Base-by-base conservation (phyloP, 2,797 vertebrate genomes). In the Diglossa cyanea region DNA sequence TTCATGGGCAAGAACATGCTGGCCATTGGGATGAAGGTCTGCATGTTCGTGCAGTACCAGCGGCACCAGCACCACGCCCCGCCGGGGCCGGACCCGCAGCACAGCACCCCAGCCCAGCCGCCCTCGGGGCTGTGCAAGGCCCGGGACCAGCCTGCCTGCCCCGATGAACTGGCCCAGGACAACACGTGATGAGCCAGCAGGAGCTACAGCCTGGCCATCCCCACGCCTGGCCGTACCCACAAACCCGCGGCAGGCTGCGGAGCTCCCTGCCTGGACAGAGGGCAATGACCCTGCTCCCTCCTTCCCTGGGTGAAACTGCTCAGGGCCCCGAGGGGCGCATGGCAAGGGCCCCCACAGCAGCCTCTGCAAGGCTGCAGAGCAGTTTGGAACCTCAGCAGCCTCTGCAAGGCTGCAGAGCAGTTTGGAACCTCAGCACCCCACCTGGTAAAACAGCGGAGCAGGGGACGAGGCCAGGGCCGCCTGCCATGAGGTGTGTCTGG, bases 1-100 rank as follows among this genome's bases (percentile, higher is more conserved):
- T 98, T 98, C 66, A 98, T 98, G 96, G 98, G 98, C 24, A 99
- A 99, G 97, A 99, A 99, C 86, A 93, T 98, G 87, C 95, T 98
- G 91, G 98, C 98, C 85, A 98, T 99, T 8, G 97, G 97, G 48
- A 97, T 98, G 76, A 98, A 98, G 97, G 97, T 97, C 70, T 98
- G 98, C 92, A 98, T 97, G 72, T 99, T 99, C 2, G 98, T 98
- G 86, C 98, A 98, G 96, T 98, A 98, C 97, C 97, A 96, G 94
- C 98, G 97, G 93, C 98, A 99, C 94, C 95, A 98, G 93, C 98
- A 98, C 67, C 98, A 97, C 0, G 61, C 91, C 3, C 95, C 93
- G 0, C 53, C 79, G 0, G 97, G 97, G 25, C 98, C 98, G 0
- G 98, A 97, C 94, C 95, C 97, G 17, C 98, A 98, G 95, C 98